Conservation (phyloP, 2,113 vertebrate genomes). For the Beaufortia kweichowensis region DNA sequence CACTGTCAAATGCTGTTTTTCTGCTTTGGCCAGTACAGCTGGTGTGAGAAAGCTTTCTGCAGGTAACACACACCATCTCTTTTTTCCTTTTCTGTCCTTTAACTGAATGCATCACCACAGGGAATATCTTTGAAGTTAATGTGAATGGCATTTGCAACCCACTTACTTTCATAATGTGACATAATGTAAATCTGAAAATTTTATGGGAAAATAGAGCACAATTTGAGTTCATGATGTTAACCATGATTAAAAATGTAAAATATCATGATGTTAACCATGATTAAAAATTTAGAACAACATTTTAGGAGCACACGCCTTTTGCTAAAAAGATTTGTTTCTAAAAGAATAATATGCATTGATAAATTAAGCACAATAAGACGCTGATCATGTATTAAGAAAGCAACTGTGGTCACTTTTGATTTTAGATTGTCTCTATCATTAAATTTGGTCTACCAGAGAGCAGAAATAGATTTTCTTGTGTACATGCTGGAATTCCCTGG, state of each 20-base stretch:
- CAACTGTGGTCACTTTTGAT: background rate
- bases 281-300: too few relatives aligned
- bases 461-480: slow-evolving; percentile 4
- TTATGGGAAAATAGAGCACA: too few relatives aligned
- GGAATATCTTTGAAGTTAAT: background rate
- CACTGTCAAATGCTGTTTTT: slow-evolving; percentile 55
- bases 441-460: background rate
- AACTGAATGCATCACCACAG: slow-evolving; percentile 31
- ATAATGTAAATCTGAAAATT: too few relatives aligned
- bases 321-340: too few relatives aligned
- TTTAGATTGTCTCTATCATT: background rate
- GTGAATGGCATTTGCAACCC: background rate
- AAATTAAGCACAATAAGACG: too few relatives aligned
- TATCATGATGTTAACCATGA: too few relatives aligned
- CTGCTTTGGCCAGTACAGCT: slow-evolving; percentile 49
- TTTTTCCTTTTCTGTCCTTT: slow-evolving; percentile 8
- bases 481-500: background rate
- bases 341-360: too few relatives aligned
- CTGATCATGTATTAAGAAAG: too few relatives aligned
- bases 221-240: too few relatives aligned
- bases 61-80: slow-evolving; percentile 53
- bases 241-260: too few relatives aligned
- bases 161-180: too few relatives aligned
- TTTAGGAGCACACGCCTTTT: too few relatives aligned
- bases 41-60: slow-evolving; percentile 49